These are phyloP conservation scores for Brachionus plicatilis DNA, from an alignment of 1,140 invertebrate genomes.

Conservation along the genomic window DNA sequence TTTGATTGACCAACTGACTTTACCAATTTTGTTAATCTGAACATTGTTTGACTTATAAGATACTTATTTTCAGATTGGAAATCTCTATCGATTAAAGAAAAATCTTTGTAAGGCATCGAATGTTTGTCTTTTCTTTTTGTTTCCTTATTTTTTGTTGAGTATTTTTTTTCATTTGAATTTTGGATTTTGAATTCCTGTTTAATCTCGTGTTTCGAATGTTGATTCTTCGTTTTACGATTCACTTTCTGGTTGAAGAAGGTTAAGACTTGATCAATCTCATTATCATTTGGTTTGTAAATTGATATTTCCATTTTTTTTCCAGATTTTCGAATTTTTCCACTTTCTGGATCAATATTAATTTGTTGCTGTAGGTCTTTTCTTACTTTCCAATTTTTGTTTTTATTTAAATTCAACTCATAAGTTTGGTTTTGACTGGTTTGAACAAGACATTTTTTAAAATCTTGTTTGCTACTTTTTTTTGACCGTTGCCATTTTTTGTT, in stretches of 20 bases:
- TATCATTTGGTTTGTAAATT: neutral
- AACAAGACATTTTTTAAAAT: neutral
- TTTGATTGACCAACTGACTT: neutral
- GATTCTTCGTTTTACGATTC: neutral
- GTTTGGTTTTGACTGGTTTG: neutral
- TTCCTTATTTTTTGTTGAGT: neutral
- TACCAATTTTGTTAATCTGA: neutral
- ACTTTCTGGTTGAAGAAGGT: neutral
- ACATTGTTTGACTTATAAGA: neutral
- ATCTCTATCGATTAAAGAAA: neutral
- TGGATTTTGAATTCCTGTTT: neutral
- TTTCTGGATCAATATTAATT: neutral
- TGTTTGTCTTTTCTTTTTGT: neutral
- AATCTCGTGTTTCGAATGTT: neutral
- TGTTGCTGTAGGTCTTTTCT: neutral
- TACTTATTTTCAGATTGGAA: neutral
- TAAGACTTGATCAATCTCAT: neutral
- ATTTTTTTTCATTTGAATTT: neutral
- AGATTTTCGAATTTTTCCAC: neutral
- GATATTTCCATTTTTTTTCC: neutral
- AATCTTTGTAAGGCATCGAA: neutral
- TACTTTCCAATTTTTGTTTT: slow-evolving; percentile 3
- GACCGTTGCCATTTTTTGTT: neutral
- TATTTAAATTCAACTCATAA: neutral
- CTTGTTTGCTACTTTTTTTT: neutral